Base-by-base conservation (phyloP, 2,888 invertebrate genomes). In the Drosophila paracracens region DNA sequence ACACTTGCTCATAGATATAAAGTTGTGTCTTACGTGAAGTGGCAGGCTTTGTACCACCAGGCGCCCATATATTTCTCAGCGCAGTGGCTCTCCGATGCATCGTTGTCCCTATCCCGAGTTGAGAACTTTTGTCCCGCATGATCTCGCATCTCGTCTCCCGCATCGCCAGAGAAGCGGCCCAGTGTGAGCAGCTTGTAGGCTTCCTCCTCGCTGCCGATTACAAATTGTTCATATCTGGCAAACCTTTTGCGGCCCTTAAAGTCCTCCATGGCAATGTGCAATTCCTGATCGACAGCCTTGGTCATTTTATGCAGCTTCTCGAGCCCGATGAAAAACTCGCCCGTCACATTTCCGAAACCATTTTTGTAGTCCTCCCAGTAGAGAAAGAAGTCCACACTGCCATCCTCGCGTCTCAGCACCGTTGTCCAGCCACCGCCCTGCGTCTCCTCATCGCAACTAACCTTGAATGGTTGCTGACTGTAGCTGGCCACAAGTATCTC, bases 21-120 rank as follows among this genome's bases (percentile, higher is more conserved):
- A 46, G 46, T 25, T 13, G 21, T 6, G 10, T 38, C 57, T 1
- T 81, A 94, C 95, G 94, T 94, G 76, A 94, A 94, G 77, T 96
- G 96, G 77, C 96, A 96, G 63, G 95, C 94, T 82, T 94, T 95
- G 89, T 96, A 96, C 96, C 96, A 96, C 96, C 96, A 96, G 6
- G 95, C 96, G 0, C 96, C 96, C 1, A 94, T 94, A 76, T 96
- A 96, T 66, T 95, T 94, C 50, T 93, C 91, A 0, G 96, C 95
- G 91, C 96, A 96, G 63, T 95, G 95, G 94, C 93, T 95, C 95
- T 46, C 21, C 46, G 95, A 13, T 94, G 94, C 21, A 46, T 46
- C 96, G 71, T 95, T 95, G 89, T 96, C 96, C 46, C 94, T 10
- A 87, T 96, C 96, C 56, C 93, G 93, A 0, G 96, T 95, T 0